These are phyloP conservation scores for Aeoliscus strigatus DNA, from an alignment of 2,797 vertebrate species.

Conservation along the genomic window DNA sequence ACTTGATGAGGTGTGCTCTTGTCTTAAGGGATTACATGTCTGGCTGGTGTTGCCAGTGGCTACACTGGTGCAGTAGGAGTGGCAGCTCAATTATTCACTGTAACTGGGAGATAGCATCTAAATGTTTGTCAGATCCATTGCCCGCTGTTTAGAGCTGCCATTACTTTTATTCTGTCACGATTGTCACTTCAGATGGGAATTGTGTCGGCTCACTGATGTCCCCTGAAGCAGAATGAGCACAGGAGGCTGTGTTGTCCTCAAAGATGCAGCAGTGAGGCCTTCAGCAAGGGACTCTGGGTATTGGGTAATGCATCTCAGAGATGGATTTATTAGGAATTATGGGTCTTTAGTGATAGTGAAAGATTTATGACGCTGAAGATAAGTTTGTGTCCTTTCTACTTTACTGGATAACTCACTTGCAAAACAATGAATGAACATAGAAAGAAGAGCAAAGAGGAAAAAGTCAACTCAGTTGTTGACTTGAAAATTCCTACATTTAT, in stretches of 20 bases:
- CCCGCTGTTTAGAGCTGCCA: constrained; percentile 65
- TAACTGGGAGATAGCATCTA: constrained; percentile 77
- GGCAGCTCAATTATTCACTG: constrained; percentile 64
- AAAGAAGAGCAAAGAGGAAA: neutral
- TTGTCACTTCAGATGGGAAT: constrained; percentile 73
- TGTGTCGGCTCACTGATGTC: constrained; percentile 65
- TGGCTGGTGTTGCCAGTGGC: constrained; percentile 75
- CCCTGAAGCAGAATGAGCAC: constrained; percentile 63
- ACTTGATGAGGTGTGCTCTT: constrained; percentile 75
- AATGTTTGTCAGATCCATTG: constrained; percentile 79
- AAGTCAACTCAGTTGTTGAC: no score
- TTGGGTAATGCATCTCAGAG: constrained; percentile 31
- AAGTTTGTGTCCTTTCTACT: neutral
- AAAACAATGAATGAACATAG: neutral
- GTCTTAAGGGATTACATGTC: constrained; percentile 76
- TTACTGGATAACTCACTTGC: neutral
- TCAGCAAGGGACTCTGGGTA: constrained; percentile 35
- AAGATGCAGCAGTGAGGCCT: constrained; percentile 43
- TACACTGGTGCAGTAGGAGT: constrained; percentile 60
- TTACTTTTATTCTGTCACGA: constrained; percentile 77
- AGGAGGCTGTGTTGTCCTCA: constrained; percentile 49
- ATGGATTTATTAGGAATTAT: constrained; percentile 19
- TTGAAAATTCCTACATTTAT: no score
- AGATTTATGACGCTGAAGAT: constrained; percentile 19
- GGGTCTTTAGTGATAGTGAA: constrained; percentile 3